These are phyloP conservation scores for Monopis laevigella DNA, from an alignment of 2,888 invertebrate species.

Conservation along the genomic window DNA sequence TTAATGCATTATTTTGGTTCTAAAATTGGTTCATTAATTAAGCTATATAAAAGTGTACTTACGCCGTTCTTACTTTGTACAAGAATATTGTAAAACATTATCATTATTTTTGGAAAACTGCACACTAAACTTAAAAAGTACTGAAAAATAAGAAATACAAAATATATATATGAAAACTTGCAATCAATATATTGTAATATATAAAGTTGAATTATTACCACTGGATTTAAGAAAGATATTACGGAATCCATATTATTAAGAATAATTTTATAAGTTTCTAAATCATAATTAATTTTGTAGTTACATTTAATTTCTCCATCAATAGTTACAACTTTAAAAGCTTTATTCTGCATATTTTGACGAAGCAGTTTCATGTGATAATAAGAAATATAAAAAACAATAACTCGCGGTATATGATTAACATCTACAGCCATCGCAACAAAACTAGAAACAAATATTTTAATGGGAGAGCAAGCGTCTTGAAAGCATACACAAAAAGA, in stretches of 20 bases:
- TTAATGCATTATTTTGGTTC: too few relatives aligned
- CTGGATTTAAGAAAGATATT: too few relatives aligned
- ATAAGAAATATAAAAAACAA: neutral
- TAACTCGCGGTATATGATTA: slow-evolving; percentile 2
- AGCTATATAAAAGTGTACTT: too few relatives aligned
- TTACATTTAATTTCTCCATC: too few relatives aligned
- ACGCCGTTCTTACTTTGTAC: slow-evolving; percentile 15
- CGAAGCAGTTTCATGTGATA: neutral
- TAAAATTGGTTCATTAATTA: too few relatives aligned
- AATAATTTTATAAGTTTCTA: too few relatives aligned
- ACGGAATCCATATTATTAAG: too few relatives aligned
- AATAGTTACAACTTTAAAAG: too few relatives aligned
- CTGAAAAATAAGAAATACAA: too few relatives aligned
- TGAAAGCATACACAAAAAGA: slow-evolving; percentile 2
- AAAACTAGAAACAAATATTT: neutral
- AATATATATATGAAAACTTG: too few relatives aligned
- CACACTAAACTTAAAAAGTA: slow-evolving; percentile 16
- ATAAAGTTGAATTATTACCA: neutral
- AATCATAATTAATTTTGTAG: too few relatives aligned
- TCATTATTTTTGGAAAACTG: slow-evolving; percentile 18
- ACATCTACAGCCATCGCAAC: slow-evolving; percentile 2
- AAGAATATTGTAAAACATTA: slow-evolving; percentile 16
- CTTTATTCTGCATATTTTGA: neutral
- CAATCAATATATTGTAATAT: too few relatives aligned
- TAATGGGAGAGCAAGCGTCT: neutral